A percentile compares a stretch with the other conserved stretches of the same genome.
Conservation (phyloP, 2,888 invertebrate species). For the Sarcophaga variegata region DNA sequence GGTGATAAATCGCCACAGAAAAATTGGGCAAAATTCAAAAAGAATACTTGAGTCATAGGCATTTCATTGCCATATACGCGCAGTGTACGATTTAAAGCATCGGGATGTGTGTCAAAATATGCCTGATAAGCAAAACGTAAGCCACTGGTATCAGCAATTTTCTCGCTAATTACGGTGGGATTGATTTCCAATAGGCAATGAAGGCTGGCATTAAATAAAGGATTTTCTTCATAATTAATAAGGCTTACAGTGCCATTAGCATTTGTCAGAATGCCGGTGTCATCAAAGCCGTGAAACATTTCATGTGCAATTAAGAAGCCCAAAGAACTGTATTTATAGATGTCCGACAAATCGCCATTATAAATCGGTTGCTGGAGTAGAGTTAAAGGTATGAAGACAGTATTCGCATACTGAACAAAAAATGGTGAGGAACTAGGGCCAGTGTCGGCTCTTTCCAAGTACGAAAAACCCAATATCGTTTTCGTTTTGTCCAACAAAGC, state of each 20-base stretch:
- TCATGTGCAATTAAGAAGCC: constrained; percentile 72
- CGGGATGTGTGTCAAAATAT: constrained; percentile 53
- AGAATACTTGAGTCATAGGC: constrained; percentile 55
- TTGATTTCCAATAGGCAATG: constrained; percentile 63
- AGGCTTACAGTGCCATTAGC: constrained; percentile 41
- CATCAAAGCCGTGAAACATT: constrained; percentile 71
- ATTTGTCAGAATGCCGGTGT: constrained; percentile 65
- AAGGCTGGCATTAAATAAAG: constrained; percentile 54
- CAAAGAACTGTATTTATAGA: constrained; percentile 70
- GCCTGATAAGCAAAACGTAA: constrained; percentile 70
- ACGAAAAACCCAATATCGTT: constrained; percentile 34
- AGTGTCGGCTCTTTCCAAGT: constrained; percentile 56
- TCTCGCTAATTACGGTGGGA: constrained; percentile 68
- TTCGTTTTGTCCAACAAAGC: neutral
- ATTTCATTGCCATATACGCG: constrained; percentile 28
- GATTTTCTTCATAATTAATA: constrained; percentile 44
- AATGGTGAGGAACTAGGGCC: constrained; percentile 69
- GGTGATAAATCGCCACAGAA: constrained; percentile 66
- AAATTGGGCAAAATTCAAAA: constrained; percentile 72
- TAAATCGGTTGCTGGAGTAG: constrained; percentile 69
- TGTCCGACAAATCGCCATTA: constrained; percentile 54
- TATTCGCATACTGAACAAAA: constrained; percentile 65
- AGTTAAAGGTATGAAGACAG: constrained; percentile 67
- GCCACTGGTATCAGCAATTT: constrained; percentile 71
- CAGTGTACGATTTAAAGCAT: constrained; percentile 1